Evolutionary conservation across 2,888 invertebrate genomes (phyloP).

Genomic region (Elgonia sp.): DNA sequence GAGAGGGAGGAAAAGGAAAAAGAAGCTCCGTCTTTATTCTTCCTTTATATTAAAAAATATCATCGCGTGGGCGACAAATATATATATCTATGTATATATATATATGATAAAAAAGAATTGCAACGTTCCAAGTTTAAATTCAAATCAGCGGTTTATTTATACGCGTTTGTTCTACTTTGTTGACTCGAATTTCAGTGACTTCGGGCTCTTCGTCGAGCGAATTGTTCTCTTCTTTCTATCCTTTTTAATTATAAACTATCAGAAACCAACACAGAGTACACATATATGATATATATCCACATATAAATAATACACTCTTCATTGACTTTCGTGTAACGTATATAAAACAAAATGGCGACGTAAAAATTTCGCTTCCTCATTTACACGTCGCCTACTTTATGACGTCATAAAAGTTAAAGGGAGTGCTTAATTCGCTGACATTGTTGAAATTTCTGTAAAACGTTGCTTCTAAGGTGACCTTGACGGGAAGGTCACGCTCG

Average conservation of each 20-base stretch:
- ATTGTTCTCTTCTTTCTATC: neutral
- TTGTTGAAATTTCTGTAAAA: slow-evolving; percentile 54
- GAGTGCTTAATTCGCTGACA: slow-evolving; percentile 36
- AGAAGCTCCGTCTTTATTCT: slow-evolving; percentile 54
- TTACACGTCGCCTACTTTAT: slow-evolving; percentile 22
- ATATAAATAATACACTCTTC: neutral
- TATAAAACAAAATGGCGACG: slow-evolving; percentile 31
- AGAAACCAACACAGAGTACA: neutral
- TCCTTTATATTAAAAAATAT: slow-evolving; percentile 63
- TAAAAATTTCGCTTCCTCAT: slow-evolving; percentile 27
- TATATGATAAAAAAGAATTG: slow-evolving; percentile 54
- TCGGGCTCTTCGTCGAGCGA: neutral
- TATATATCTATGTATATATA: slow-evolving; percentile 45
- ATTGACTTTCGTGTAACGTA: neutral
- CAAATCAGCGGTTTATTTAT: slow-evolving; percentile 70
- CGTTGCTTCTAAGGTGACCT: slow-evolving; percentile 51
- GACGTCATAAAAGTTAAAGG: slow-evolving; percentile 50
- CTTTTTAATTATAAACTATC: neutral
- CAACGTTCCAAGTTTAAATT: slow-evolving; percentile 63
- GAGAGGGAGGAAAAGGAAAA: slow-evolving; percentile 52
- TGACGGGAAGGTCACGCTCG: slow-evolving; percentile 54
- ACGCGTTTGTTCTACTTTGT: slow-evolving; percentile 62
- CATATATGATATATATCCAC: neutral
- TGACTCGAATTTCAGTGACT: slow-evolving; percentile 57
- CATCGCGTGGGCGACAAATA: slow-evolving; percentile 51